Evolutionary conservation across 2,797 vertebrate species (phyloP).

Genomic region (Mastacembelus armatus): DNA sequence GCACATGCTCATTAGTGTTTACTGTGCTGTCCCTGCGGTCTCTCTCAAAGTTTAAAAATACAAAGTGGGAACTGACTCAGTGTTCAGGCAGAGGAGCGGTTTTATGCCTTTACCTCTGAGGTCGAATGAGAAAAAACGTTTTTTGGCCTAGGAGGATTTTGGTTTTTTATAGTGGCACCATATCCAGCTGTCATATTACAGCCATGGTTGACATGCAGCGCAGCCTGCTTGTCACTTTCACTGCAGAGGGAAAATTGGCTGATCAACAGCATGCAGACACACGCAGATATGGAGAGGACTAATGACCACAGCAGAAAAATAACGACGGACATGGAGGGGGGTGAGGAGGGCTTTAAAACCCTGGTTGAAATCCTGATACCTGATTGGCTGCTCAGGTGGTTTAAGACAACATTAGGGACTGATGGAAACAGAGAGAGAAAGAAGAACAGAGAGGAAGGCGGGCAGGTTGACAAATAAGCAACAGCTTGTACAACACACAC

Average conservation of each 20-base stretch:
- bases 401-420: conserved; percentile 84
- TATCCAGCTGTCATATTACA: neutral
- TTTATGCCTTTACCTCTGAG: too few species aligned
- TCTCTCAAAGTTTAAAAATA: too few species aligned
- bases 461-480: conserved; percentile 26
- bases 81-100: too few species aligned
- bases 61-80: too few species aligned
- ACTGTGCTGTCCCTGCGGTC: too few species aligned
- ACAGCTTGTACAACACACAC: conserved; percentile 4
- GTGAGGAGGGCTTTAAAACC: conserved; percentile 30
- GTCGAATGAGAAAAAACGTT: too few species aligned
- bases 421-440: conserved; percentile 35
- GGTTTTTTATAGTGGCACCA: too few species aligned
- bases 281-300: conserved; percentile 30
- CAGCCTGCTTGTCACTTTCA: conserved; percentile 21
- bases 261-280: conserved; percentile 61
- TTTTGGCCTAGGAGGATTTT: too few species aligned
- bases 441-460: conserved; percentile 31
- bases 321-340: conserved; percentile 19
- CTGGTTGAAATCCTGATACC: conserved; percentile 84
- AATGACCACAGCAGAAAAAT: conserved; percentile 4
- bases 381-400: conserved; percentile 91
- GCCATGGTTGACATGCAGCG: conserved; percentile 38
- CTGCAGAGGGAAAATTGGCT: conserved; percentile 38
- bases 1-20: too few species aligned